Evolutionary conservation across 1,140 invertebrate species (phyloP), one percentile per base, ranked within the genome.

Genomic region (Pinna nobilis): DNA sequence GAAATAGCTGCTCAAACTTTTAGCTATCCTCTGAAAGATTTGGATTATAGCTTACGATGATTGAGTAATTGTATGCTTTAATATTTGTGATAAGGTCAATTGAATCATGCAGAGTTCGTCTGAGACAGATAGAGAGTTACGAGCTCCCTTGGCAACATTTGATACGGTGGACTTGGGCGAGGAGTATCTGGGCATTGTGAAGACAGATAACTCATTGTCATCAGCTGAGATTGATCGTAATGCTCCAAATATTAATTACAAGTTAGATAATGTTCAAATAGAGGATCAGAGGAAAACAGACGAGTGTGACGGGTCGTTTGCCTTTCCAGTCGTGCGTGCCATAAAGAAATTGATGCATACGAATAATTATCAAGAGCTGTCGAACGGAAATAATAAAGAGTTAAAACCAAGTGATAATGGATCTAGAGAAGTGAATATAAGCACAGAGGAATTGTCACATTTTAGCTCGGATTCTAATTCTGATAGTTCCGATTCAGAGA

Each of bases 131-230:
- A n/a, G n/a, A n/a, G n/a, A n/a, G n/a, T n/a, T n/a, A n/a, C 44
- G 71, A 59, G 85, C 85, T 47, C 85, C 85, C 39, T 67, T 87
- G 37, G 85, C 85, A 20, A 83, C 85, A 11, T 87, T 87, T 81
- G 85, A 87, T 61, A 87, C 84, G n/a, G 75, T 86, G 64, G 85
- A 87, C 61, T 64, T 87, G 7, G 82, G 81, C 23, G 74, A 76
- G 32, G 81, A 81, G 37, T 59, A 20, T n/a, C 33, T 30, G 37
- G 55, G 30, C 20, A 33, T 59, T 59, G 33, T 33, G 3, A n/a
- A 33, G 55, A 32, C 28, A 35, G 18, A 15, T n/a, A 33, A 15
- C 15, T 15, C n/a, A 59, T n/a, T 7, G 20, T 35, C 15, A 15
- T n/a, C n/a, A n/a, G n/a, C n/a, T n/a, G n/a, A n/a, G n/a, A n/a